Evolutionary conservation across 2,888 invertebrate species (phyloP), one percentile per base, ranked within the genome.

Genomic region (Ypsolopha scabrella): DNA sequence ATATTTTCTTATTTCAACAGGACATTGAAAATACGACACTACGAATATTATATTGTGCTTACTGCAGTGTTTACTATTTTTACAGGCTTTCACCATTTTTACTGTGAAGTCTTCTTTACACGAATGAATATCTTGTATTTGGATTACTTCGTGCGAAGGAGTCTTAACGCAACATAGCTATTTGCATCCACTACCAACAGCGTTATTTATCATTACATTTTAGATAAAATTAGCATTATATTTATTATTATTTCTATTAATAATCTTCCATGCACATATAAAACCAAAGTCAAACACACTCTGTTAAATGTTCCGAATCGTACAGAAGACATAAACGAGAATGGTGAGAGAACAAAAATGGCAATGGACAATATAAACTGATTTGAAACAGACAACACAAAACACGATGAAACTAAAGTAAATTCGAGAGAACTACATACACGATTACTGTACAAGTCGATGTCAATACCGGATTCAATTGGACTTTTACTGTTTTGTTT

Each of bases 231-330:
- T n/a, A 48, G 13, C 24, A 57, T 54, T 57, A 65, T 63, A 64
- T 60, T 62, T 72, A 71, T 70, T 67, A 61, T 67, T 70, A 65
- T 64, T 66, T 61, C 69, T 57, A 67, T 65, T 65, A 71, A 62
- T 72, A 53, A 75, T 75, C 76, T 77, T 83, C 80, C 86, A 87
- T 86, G 87, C 87, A 87, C 87, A 87, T 86, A 81, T 82, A 80
- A 80, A 72, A 77, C 75, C 69, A 76, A 80, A 76, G 83, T 82
- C 86, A 83, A 83, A 83, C 86, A 87, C 87, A 87, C 87, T 87
- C 86, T 75, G 67, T 62, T 63, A 60, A 67, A 68, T 60, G 63
- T 64, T 64, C 38, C 6, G 34, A 24, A 45, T 45, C n/a, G 34
- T 11, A 53, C 50, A 56, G 60, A 55, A 60, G 60, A 60, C 44